Evolutionary conservation across 1,140 invertebrate species (phyloP), one percentile per base, ranked within the genome.

Genomic region (Apolygus lucorum): DNA sequence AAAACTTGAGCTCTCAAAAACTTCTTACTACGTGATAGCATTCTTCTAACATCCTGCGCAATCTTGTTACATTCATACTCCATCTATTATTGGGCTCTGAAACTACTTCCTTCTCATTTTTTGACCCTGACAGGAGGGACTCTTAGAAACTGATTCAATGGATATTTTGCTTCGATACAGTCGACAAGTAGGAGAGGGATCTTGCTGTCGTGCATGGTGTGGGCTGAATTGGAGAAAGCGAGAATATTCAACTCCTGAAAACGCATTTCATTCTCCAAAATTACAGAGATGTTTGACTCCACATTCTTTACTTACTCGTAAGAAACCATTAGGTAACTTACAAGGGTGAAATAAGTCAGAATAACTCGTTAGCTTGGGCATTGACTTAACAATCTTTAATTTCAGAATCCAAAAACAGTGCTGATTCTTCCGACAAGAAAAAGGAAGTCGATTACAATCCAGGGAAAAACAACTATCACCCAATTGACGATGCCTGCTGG

Each of bases 401-500:
- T 42, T 34, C 17, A 63, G 27, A 17, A 25, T 13, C 24, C n/a
- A 59, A 63, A 63, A 64, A 29, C 24, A 28, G 72, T 65, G 2
- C 63, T 62, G 17, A 49, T 17, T 26, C 28, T 42, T 11, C 34
- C 14, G 65, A 70, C 28, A 71, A 69, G 52, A 64, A 13, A 1
- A 59, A 68, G 17, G 79, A 78, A 65, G 76, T 74, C 8, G 80
- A 83, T 34, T 98, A 95, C 77, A 84, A 94, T 80, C 95, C 95
- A 1, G 81, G 82, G 4, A 85, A 86, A 73, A 74, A 80, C 1
- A 88, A 88, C 25, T 77, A 98, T 80, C 85, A 98, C 81, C 94
- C 95, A 1, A 85, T 98, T n/a, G 81, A 92, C 17, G 86, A 96
- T 83, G 95, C 95, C 0, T 88, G 83, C 74, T 98, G 95, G 95